Percentiles rank a stretch among this genome's conserved stretches.
Evolutionary conservation across 2,888 invertebrate genomes (phyloP).

Genomic region (Melitaea athalia): DNA sequence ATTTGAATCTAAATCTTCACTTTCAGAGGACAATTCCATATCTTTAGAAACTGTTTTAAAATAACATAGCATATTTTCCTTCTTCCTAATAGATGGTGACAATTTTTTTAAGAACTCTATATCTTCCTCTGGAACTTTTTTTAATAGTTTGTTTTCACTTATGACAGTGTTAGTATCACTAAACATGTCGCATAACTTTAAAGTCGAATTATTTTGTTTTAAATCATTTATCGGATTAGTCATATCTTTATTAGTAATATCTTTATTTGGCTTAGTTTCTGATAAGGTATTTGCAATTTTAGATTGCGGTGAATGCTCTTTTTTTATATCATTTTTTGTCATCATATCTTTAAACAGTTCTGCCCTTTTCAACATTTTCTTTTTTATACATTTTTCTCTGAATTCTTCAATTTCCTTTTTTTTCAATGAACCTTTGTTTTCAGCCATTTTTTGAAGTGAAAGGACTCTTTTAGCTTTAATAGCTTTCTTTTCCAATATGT

Average conservation of each 20-base stretch:
- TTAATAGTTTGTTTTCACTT: slow-evolving; percentile 43
- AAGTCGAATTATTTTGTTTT: slow-evolving; percentile 40
- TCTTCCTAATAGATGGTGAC: slow-evolving; percentile 82
- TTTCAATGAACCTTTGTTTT: slow-evolving; percentile 82
- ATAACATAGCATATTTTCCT: slow-evolving; percentile 83
- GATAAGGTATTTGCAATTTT: slow-evolving; percentile 9
- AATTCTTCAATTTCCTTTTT: slow-evolving; percentile 83
- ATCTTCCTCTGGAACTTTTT: slow-evolving; percentile 58
- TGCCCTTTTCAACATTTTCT: slow-evolving; percentile 83
- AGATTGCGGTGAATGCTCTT: slow-evolving; percentile 32
- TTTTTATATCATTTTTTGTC: slow-evolving; percentile 51
- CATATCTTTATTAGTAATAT: slow-evolving; percentile 22
- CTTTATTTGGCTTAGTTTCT: slow-evolving; percentile 19
- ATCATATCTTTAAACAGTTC: slow-evolving; percentile 80
- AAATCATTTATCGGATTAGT: slow-evolving; percentile 30
- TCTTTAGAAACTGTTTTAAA: slow-evolving; percentile 79
- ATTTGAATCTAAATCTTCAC: slow-evolving; percentile 41
- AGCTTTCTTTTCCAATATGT: slow-evolving; percentile 54
- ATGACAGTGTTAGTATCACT: slow-evolving; percentile 42
- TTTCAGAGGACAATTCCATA: slow-evolving; percentile 41
- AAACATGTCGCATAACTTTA: slow-evolving; percentile 61
- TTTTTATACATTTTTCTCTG: slow-evolving; percentile 80
- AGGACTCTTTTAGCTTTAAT: slow-evolving; percentile 75
- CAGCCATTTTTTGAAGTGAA: slow-evolving; percentile 83
- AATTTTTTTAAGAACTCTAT: slow-evolving; percentile 78